phyloP scores from a whole-genome alignment of 2,113 vertebrate species.

The Tetrao urogallus region DNA sequence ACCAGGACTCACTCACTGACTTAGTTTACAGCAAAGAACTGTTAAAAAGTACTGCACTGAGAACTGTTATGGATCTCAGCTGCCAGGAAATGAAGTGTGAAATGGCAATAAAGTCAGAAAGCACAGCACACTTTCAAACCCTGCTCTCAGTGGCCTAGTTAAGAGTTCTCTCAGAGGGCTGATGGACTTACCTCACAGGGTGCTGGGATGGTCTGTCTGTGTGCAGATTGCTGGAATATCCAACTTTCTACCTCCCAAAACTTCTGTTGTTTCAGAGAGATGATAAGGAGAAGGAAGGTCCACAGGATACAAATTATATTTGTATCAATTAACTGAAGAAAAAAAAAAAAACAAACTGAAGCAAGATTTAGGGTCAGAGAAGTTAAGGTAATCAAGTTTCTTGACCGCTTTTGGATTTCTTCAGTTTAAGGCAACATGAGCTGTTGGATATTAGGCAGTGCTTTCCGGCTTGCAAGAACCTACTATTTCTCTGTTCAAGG shows the following conservation, averaged over 20 bases:
- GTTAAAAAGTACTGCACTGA: not conserved
- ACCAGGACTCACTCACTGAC: not conserved
- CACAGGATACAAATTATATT: not conserved
- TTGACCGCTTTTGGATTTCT: not conserved
- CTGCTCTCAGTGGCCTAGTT: not conserved
- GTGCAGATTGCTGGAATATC: not conserved
- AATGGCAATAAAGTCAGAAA: not conserved
- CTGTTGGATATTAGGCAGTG: not conserved
- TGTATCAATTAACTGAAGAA: not conserved
- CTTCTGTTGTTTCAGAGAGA: not conserved
- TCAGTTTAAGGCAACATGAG: not conserved
- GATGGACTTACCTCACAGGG: not conserved
- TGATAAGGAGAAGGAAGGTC: not conserved
- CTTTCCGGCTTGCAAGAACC: not conserved
- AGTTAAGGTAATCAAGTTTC: not conserved
- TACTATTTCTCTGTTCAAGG: not conserved
- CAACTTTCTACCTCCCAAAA: not conserved
- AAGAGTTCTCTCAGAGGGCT: not conserved
- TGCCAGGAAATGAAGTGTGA: not conserved
- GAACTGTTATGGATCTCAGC: not conserved
- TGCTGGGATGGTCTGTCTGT: not conserved
- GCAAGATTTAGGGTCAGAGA: not conserved
- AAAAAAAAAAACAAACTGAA: not conserved
- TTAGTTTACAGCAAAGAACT: not conserved
- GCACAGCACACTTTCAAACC: not conserved